These are phyloP conservation scores for Sebastes nivosus DNA, from an alignment of 2,797 vertebrate genomes.

Conservation along the genomic window DNA sequence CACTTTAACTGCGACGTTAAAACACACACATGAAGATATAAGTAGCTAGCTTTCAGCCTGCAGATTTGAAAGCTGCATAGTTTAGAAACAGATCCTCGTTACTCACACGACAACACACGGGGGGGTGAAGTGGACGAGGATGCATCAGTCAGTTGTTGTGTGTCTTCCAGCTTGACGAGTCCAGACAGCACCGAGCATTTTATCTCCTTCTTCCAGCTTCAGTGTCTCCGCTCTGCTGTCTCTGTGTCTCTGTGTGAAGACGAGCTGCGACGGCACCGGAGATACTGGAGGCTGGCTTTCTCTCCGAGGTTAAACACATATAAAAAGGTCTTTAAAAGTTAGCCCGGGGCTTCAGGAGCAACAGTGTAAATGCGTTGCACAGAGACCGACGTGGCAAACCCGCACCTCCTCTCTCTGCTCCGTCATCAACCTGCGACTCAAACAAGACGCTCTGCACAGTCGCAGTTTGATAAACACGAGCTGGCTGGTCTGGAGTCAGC, in stretches of 20 bases:
- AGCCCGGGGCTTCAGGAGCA: constrained; percentile 54
- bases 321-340: constrained; percentile 65
- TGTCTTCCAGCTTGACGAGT: constrained; percentile 60
- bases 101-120: constrained; percentile 79
- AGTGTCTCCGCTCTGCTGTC: neutral
- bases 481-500: constrained; percentile 13
- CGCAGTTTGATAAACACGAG: constrained; percentile 45
- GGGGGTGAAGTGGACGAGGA: constrained; percentile 71
- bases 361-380: constrained; percentile 73
- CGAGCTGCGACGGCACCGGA: constrained; percentile 1
- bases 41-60: no score
- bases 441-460: constrained; percentile 46
- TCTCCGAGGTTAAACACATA: neutral
- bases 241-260: neutral
- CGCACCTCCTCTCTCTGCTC: constrained; percentile 60
- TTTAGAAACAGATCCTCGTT: neutral
- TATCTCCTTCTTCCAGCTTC: constrained; percentile 56
- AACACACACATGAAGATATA: neutral
- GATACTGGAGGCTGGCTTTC: neutral
- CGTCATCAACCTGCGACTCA: constrained; percentile 80
- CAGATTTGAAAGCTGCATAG: neutral
- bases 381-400: constrained; percentile 86
- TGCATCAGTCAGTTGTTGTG: constrained; percentile 82
- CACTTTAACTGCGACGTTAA: constrained; percentile 8
- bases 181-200: constrained; percentile 67